These are phyloP conservation scores for Scolopax mira DNA, from an alignment of 2,113 vertebrate genomes.

Conservation along the genomic window DNA sequence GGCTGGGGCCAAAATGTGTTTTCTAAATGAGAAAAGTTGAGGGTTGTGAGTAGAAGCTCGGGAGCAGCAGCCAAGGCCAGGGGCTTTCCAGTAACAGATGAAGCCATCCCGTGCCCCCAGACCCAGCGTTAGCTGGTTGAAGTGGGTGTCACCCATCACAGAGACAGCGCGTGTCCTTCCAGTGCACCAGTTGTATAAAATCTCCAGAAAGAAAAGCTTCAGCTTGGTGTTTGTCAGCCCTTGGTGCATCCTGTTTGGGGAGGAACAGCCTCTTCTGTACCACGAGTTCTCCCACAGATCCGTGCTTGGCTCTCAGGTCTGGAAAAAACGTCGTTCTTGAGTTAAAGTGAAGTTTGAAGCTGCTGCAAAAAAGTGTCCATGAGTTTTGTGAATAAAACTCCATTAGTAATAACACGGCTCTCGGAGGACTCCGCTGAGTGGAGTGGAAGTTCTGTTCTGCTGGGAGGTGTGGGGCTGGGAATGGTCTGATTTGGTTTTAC, in stretches of 20 bases:
- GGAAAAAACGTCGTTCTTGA: background rate
- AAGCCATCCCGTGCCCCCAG: too few relatives aligned
- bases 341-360: background rate
- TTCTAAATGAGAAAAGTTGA: background rate
- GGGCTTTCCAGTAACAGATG: background rate
- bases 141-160: too few relatives aligned
- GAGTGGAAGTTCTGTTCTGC: background rate
- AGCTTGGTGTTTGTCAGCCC: background rate
- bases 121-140: background rate
- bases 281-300: background rate
- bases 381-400: background rate
- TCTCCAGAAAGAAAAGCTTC: background rate
- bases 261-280: background rate
- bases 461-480: background rate
- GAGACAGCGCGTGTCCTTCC: background rate
- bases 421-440: background rate
- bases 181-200: background rate
- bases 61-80: background rate
- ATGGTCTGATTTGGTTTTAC: background rate
- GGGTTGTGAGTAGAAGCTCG: background rate
- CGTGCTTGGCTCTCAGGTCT: background rate
- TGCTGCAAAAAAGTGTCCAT: background rate
- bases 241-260: background rate
- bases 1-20: background rate
- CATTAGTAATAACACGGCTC: rapidly evolving